Percentiles rank a stretch among this genome's conserved stretches.
Evolutionary conservation across 2,888 invertebrate genomes (phyloP).

Genomic region (Leptothorax acervorum): DNA sequence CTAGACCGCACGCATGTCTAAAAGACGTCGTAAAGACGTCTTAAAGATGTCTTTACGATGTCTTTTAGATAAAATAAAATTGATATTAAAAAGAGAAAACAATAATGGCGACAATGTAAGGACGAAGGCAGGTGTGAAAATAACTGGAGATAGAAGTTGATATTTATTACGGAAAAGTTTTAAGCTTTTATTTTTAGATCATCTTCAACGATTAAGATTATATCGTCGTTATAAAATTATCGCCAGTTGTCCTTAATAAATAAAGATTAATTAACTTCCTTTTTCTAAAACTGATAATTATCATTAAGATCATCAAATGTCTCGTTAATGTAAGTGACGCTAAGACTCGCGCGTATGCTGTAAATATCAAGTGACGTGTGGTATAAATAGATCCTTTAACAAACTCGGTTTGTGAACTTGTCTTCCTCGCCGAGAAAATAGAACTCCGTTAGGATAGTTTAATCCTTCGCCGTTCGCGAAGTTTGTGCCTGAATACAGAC

Average conservation of each 20-base stretch:
- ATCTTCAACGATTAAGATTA: background rate
- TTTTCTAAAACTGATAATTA: background rate
- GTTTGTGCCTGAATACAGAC: conserved; percentile 39
- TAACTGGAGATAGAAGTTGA: background rate
- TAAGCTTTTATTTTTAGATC: background rate
- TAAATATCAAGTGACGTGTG: conserved; percentile 3
- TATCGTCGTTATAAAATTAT: background rate
- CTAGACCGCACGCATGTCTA: no score
- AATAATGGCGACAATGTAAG: no score
- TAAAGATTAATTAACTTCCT: background rate
- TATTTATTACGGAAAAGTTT: conserved; percentile 9
- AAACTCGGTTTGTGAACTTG: conserved; percentile 19
- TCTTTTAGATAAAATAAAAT: background rate
- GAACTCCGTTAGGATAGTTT: conserved; percentile 20
- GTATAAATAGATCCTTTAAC: conserved; percentile 24
- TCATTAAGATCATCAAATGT: conserved; percentile 1
- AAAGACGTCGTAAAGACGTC: no score
- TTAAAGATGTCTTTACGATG: no score
- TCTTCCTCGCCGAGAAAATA: conserved; percentile 30
- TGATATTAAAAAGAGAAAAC: no score
- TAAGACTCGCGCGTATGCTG: background rate
- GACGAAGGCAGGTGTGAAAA: no score
- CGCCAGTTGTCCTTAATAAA: background rate
- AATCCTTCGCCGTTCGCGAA: conserved; percentile 26
- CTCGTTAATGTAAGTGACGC: background rate